Base-by-base conservation (phyloP, 2,113 vertebrate species). In the Phaethornis superciliosus region DNA sequence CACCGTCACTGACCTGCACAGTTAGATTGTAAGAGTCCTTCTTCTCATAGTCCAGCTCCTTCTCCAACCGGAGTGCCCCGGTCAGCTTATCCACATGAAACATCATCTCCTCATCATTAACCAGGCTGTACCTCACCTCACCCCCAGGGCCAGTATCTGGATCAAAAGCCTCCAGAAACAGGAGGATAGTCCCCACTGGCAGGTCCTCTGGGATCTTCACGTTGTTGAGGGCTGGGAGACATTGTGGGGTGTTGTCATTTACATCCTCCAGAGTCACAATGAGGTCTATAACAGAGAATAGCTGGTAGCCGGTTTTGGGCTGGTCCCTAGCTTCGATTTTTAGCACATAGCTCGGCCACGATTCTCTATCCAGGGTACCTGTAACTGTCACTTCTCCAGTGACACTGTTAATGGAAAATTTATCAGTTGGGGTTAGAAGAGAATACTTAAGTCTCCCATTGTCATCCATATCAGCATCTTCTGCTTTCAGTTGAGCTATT, bases 161-260 rank as follows among this genome's bases (percentile, higher is more conserved):
- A 81, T 99, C 99, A 64, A 98, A 97, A 46, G 98, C 98, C 93
- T 99, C 99, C 79, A 99, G 92, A 97, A 99, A 99, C 3, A 99
- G 96, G 3, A 99, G 93, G 26, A 98, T 70, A 4, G 98, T 98
- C 10, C 99, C 99, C 12, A 98, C 91, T 0, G 99, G 99, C 37
- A 99, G 80, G 82, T 99, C 99, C 81, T 99, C 99, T 1, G 98
- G 98, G 89, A 99, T 98, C 94, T 98, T 99, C 80, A 99, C 97
- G 19, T 93, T 98, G 96, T 98, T 98, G 81, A 97, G 37, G 63
- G 97, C 97, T 54, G 98, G 98, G 56, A 98, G 91, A 91, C 99
- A 99, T 51, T 97, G 98, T 2, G 99, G 99, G 26, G 98, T 97
- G 87, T 99, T 99, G 97, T 99, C 99, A 35, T 99, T 99, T 27